Evolutionary conservation across 2,888 invertebrate species (phyloP).

Genomic region (Coelogynopora nodosa): DNA sequence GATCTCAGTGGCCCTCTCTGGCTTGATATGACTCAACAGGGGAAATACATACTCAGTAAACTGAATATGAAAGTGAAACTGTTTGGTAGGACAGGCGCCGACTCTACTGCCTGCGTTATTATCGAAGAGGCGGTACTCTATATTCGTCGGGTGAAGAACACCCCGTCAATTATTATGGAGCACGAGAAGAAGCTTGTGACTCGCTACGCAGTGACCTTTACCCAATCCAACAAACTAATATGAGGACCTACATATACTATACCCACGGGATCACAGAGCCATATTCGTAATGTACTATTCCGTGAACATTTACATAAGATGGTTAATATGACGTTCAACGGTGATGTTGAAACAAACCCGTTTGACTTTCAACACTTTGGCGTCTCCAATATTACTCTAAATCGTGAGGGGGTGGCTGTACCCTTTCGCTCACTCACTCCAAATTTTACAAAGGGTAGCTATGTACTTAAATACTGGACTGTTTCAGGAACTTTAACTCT

Average conservation of each 20-base stretch:
- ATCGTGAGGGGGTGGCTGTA: neutral
- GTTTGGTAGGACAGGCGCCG: neutral
- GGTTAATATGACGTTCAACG: neutral
- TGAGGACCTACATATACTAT: neutral
- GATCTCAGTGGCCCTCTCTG: too few relatives aligned
- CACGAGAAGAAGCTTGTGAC: neutral
- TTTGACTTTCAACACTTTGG: neutral
- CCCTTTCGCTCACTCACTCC: neutral
- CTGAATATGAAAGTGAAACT: neutral
- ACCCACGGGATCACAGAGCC: neutral
- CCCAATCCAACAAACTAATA: neutral
- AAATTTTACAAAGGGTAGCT: neutral
- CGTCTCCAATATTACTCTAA: neutral
- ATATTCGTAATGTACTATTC: neutral
- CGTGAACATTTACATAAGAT: neutral
- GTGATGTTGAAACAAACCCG: neutral
- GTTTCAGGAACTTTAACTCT: too few relatives aligned
- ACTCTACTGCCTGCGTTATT: neutral
- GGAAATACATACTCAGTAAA: neutral
- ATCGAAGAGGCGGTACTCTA: neutral
- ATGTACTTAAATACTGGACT: neutral
- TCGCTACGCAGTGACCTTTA: neutral
- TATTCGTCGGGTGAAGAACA: neutral
- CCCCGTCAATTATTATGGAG: neutral
- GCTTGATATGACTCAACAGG: conserved; percentile 7